phyloP scores from a whole-genome alignment of 2,113 vertebrate species.

The Ardeotis arabs region DNA sequence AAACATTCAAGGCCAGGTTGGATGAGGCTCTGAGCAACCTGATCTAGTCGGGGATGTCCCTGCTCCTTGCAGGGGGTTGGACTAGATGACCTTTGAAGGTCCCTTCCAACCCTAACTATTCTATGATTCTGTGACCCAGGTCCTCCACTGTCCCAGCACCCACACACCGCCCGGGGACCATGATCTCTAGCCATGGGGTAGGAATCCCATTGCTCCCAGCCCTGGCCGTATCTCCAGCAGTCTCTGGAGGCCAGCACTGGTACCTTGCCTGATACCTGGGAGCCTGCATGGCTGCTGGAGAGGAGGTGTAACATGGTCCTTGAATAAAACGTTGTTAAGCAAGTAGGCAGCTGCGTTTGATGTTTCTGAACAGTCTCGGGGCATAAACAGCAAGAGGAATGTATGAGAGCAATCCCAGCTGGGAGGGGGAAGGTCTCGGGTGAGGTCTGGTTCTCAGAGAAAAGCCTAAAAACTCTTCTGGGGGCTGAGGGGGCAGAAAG shows the following conservation, averaged over 20 bases:
- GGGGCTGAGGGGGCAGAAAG: background rate
- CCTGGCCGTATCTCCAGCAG: background rate
- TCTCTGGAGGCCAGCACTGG: background rate
- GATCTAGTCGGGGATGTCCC: too few relatives aligned
- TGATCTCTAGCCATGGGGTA: background rate
- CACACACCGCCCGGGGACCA: accelerated
- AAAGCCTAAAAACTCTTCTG: slow-evolving; percentile 11
- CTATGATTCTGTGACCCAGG: background rate
- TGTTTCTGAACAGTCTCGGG: slow-evolving; percentile 1
- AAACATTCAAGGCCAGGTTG: too few relatives aligned
- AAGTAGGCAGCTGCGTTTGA: background rate
- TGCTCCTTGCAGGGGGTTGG: too few relatives aligned
- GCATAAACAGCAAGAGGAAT: slow-evolving; percentile 30
- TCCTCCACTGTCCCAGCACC: background rate
- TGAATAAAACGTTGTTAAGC: background rate
- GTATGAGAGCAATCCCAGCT: background rate
- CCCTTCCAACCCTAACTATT: too few relatives aligned
- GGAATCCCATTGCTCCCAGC: background rate
- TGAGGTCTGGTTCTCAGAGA: slow-evolving; percentile 43
- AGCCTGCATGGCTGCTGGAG: background rate
- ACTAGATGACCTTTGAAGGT: too few relatives aligned
- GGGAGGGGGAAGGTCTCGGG: background rate
- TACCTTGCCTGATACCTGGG: background rate
- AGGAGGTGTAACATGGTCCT: background rate
- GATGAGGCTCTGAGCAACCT: too few relatives aligned